Evolutionary conservation across 2,797 vertebrate genomes (phyloP), one percentile per base, ranked within the genome.

Genomic region (Muscicapa comitata): DNA sequence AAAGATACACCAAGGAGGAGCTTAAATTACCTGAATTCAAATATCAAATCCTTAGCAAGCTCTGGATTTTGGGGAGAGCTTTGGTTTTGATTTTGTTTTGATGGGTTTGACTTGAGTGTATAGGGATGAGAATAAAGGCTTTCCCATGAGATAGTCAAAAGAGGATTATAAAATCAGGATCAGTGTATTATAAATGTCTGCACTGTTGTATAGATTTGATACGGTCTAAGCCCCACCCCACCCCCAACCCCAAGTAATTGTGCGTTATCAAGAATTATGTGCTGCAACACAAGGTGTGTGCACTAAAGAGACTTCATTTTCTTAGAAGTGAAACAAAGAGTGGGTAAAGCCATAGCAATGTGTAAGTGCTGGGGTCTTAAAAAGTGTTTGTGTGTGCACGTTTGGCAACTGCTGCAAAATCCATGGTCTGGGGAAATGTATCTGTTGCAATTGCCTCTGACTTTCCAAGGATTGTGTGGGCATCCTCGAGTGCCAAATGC

Each of bases 111-210:
- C 37, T 28, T 82, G 48, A 16, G 20, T 51, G 2, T 23, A 3
- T 35, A 79, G 35, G 19, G 79, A 71, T 94, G 59, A 79, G 53
- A 86, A 90, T 65, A 76, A 87, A 65, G 42, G 17, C 71, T 90
- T 95, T 74, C 53, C 35, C 35, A 5, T 53, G 42, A 71, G 45
- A 85, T 9, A 66, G 26, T 66, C 62, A 11, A 63, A 94, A 94
- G 89, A 90, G 82, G 91, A 96, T 96, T 95, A 91, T 79, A 90
- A 87, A 90, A 55, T 57, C 43, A 42, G 42, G 26, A 45, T 93
- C 72, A 70, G 29, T 38, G 33, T 86, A 35, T 91, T 73, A 5
- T 55, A 80, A 70, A 72, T 76, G 35, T 74, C 74, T 92, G 40
- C 51, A 31, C 51, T 68, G n/a, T 43, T 88, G 21, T 18, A 63